phyloP scores from a whole-genome alignment of 2,888 invertebrate species.

The Thera britannica region DNA sequence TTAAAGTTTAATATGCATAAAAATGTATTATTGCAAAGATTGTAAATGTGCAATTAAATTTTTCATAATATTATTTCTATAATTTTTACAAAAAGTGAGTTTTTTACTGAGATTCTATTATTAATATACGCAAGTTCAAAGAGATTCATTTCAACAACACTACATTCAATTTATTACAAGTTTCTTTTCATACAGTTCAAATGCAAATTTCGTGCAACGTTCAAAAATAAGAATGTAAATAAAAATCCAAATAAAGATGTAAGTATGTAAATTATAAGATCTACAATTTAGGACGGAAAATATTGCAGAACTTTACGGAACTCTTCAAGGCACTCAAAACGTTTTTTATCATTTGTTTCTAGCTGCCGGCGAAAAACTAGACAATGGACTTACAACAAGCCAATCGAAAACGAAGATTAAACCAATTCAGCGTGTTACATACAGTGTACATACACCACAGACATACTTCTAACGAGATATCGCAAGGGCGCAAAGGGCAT shows the following conservation, averaged over 20 bases:
- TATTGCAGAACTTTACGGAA: constrained; percentile 48
- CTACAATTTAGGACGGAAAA: constrained; percentile 45
- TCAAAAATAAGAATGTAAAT: too few relatives aligned
- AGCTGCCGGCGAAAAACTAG: constrained; percentile 2
- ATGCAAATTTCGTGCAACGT: background rate
- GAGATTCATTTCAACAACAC: constrained; percentile 8
- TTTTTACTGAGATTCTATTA: constrained; percentile 8
- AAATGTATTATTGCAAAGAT: background rate
- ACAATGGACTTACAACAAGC: too few relatives aligned
- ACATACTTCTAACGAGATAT: too few relatives aligned
- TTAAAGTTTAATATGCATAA: background rate
- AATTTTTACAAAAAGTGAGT: background rate
- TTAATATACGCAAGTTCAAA: background rate
- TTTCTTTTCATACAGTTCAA: constrained; percentile 8
- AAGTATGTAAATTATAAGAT: background rate
- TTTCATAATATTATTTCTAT: too few relatives aligned
- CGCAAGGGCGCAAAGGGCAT: too few relatives aligned
- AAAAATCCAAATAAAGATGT: too few relatives aligned
- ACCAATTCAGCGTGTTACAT: too few relatives aligned
- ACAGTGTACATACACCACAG: too few relatives aligned
- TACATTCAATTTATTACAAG: background rate
- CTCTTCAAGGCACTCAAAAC: constrained; percentile 46
- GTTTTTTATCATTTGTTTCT: constrained; percentile 7
- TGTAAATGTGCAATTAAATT: background rate
- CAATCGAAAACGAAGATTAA: too few relatives aligned